A percentile compares a stretch with the other conserved stretches of the same genome.
Conservation (phyloP, 1,140 invertebrate genomes). For the Forficula auricularia region DNA sequence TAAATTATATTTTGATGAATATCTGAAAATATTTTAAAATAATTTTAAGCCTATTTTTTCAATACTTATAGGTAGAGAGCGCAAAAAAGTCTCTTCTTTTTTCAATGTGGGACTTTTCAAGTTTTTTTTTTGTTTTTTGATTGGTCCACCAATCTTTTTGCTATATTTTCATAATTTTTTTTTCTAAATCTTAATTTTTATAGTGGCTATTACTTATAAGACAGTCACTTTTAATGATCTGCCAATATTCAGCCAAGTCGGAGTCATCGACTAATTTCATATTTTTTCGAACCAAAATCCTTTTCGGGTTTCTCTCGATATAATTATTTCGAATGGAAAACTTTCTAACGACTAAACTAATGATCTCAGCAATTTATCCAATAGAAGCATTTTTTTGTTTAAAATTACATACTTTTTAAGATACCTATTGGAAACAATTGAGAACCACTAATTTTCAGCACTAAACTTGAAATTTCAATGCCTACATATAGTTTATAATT, state of each 20-base stretch:
- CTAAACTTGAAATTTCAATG: too few relatives aligned
- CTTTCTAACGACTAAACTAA: too few relatives aligned
- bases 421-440: too few relatives aligned
- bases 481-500: too few relatives aligned
- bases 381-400: too few relatives aligned
- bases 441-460: too few relatives aligned
- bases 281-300: too few relatives aligned
- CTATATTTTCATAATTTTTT: not conserved
- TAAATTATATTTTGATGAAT: constrained; percentile 47
- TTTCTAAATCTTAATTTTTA: not conserved
- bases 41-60: not conserved
- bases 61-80: not conserved
- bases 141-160: not conserved
- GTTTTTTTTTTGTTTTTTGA: not conserved
- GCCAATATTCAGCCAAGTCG: not conserved
- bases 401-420: not conserved
- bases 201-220: not conserved
- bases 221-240: not conserved
- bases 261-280: too few relatives aligned
- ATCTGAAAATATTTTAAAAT: constrained; percentile 28
- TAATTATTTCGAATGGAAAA: too few relatives aligned
- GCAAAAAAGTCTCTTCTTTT: not conserved
- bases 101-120: not conserved
- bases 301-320: too few relatives aligned
- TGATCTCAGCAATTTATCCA: too few relatives aligned